Evolutionary conservation across 2,888 invertebrate species (phyloP).

Genomic region (Ectemnius continuus): DNA sequence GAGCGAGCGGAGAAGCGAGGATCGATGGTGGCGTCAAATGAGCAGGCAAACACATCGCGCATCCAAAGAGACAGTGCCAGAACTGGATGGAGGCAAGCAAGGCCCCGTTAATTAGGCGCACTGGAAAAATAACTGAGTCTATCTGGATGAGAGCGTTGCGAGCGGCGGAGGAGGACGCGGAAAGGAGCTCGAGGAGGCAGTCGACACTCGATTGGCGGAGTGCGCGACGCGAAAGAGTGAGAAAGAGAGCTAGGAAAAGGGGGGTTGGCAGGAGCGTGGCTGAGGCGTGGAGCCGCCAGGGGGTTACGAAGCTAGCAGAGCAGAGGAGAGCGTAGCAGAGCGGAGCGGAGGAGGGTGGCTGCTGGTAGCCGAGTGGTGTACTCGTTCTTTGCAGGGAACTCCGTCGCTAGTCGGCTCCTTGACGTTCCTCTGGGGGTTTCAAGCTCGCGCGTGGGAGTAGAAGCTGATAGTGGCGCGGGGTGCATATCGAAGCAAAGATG

Average conservation of each 20-base stretch:
- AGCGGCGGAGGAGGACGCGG: no score
- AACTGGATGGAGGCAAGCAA: no score
- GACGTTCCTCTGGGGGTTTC: conserved; percentile 65
- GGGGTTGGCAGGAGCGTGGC: conserved; percentile 3
- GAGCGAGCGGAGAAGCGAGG: no score
- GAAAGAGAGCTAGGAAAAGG: background rate
- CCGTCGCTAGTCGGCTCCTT: conserved; percentile 61
- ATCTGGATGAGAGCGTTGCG: no score
- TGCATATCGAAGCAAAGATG: conserved; percentile 66
- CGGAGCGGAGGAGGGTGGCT: conserved; percentile 6
- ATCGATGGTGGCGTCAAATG: no score
- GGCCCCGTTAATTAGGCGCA: no score
- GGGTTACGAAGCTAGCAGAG: conserved; percentile 53
- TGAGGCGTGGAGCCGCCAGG: conserved; percentile 32
- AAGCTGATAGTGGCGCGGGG: conserved; percentile 63
- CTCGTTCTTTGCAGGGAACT: conserved; percentile 59
- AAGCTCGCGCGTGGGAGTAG: conserved; percentile 58
- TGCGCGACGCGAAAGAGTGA: background rate
- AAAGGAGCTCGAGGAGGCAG: no score
- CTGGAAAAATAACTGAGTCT: no score
- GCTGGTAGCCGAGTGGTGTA: conserved; percentile 38
- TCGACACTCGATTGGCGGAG: no score
- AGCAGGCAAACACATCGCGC: no score
- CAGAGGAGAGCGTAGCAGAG: conserved; percentile 16
- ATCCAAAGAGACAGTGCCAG: no score